Base-by-base conservation (phyloP, 2,888 invertebrate genomes). In the Unio pictorum region DNA sequence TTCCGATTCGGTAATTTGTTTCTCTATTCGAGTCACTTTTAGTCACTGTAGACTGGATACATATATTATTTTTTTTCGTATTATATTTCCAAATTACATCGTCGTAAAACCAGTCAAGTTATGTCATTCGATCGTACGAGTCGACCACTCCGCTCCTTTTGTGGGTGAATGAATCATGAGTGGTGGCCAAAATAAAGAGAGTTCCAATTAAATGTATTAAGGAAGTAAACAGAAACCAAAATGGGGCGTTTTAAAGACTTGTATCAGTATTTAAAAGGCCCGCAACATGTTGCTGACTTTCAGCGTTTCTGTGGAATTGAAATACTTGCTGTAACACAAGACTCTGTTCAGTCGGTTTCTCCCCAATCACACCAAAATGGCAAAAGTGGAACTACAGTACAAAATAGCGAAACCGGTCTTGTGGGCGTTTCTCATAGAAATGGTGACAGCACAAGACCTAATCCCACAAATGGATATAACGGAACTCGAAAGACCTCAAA, bases 221-320 rank as follows among this genome's bases (percentile, higher is more conserved):
- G 30, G 28, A 61, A 20, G 23, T 26, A 61, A 3, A 58, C 8
- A 59, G 45, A 57, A 17, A 55, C 20, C 28, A 20, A 18, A 59
- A 79, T 80, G 80, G 78, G 73, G 26, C 64, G 23, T 30, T 64
- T 73, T 18, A 76, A 71, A 61, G 66, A 67, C 18, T 58, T 62
- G 17, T 66, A 64, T 54, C 62, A 61, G 26, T 74, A 77, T 69
- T 64, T 80, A 1, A 74, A 71, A 71, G 73, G 76, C 55, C 94
- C 96, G 11, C 90, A 93, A 74, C 90, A 95, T 80, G 96, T 96
- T 34, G 93, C 94, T 30, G 92, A 93, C 88, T 93, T 96, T 84
- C 96, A 96, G 89, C 92, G 93, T 83, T 94, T 93, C 89, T 96
- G 95, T 89, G 96, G 95, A 71, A 93, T 96, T 18, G 76, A 78